Base-by-base conservation (phyloP, 2,888 invertebrate genomes). In the Cyclophora punctaria region DNA sequence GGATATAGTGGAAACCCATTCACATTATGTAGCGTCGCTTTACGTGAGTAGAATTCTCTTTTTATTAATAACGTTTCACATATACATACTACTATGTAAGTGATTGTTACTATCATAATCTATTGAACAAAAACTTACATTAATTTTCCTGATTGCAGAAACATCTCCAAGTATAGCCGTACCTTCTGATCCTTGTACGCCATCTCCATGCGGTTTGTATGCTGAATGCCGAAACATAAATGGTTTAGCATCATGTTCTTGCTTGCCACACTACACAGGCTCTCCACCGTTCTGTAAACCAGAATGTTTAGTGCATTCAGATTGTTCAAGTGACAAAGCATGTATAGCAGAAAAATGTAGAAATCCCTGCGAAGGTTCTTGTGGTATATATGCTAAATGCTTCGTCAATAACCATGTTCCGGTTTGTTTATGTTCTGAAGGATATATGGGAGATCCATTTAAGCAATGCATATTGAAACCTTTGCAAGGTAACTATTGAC, bases 141-240 rank as follows among this genome's bases (percentile, higher is more conserved):
- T 20, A 20, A 20, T 20, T 20, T 20, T 2, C 20, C 20, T 20
- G 20, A 35, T 66, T 65, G 52, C 62, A 87, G 87, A 83, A 65
- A 72, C 73, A 41, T 64, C 70, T 46, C 74, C 80, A 40, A 74
- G 69, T 53, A 54, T 71, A 50, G 67, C 71, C n/a, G 83, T 78
- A 50, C 85, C 89, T 47, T 67, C 79, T 20, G 78, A 93, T 65
- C 94, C 95, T 2, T 96, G 95, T 69, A 78, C 90, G 56, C 94
- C 95, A 48, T 93, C 94, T 3, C 91, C 93, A 7, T 95, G 95
- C 74, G 95, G 94, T 33, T 69, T 87, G 3, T 93, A 93, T 72
- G 91, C 95, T 4, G 92, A 93, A 69, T 96, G 95, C 70, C 90
- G 91, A 47, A 93, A 93, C 73, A 87, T 91, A 44, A 93, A 94